A percentile compares a stretch with the other conserved stretches of the same genome.
Evolutionary conservation across 64 coral and sea anemone species (phyloP).

Genomic region (Exaiptasia diaphana): DNA sequence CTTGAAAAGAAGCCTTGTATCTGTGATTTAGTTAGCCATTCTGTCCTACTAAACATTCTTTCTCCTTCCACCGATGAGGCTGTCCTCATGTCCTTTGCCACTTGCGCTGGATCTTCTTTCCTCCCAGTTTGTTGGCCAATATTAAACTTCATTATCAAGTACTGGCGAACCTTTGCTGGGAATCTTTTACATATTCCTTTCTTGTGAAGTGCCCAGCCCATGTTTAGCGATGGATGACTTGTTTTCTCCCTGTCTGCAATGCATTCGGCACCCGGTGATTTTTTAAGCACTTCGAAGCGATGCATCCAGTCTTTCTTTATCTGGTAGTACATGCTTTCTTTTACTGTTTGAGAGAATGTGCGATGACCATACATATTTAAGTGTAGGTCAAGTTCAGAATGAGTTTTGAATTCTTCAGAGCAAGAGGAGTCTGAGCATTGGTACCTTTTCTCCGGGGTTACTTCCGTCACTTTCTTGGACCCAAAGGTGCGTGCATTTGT

Average conservation of each 20-base stretch:
- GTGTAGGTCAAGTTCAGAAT: slow-evolving; percentile 32
- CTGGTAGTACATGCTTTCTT: slow-evolving; percentile 5
- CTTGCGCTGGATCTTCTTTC: slow-evolving; percentile 22
- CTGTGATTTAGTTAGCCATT: slow-evolving; percentile 38
- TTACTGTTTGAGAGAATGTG: neutral
- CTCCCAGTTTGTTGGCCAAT: neutral
- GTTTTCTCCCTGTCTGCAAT: neutral
- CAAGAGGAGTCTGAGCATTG: slow-evolving; percentile 17
- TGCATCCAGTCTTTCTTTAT: neutral
- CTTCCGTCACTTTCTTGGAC: neutral
- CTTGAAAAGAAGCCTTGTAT: slow-evolving; percentile 39
- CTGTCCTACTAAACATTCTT: slow-evolving; percentile 19
- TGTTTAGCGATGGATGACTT: neutral
- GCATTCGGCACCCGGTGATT: neutral
- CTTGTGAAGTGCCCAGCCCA: slow-evolving; percentile 37
- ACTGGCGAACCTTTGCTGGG: slow-evolving; percentile 1
- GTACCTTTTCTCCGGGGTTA: slow-evolving; percentile 11
- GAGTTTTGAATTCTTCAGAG: slow-evolving; percentile 17
- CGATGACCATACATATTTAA: neutral
- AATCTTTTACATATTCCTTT: neutral
- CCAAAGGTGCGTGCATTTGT: slow-evolving; percentile 17
- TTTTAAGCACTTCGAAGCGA: neutral
- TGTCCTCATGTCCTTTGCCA: slow-evolving; percentile 28
- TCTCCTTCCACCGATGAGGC: slow-evolving; percentile 10
- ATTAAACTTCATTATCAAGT: slow-evolving; percentile 33